Evolutionary conservation across 2,797 vertebrate species (phyloP).

Genomic region (Falco berigora): DNA sequence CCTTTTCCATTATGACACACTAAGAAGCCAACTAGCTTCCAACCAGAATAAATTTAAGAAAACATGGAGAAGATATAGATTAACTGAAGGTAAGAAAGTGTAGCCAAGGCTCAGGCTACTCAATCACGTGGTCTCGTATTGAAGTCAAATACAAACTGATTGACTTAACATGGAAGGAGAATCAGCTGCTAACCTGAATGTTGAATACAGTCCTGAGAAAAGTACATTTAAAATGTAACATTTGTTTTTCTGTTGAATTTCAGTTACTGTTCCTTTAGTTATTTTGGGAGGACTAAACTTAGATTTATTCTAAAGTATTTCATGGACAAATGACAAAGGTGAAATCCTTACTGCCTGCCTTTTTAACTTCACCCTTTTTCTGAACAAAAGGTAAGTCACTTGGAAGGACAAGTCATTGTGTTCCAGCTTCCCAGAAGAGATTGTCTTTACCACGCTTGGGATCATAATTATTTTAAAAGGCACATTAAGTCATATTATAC

Average conservation of each 20-base stretch:
- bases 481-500: neutral
- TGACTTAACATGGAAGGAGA: neutral
- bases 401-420: neutral
- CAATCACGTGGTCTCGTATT: neutral
- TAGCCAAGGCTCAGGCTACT: neutral
- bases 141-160: neutral
- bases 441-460: neutral
- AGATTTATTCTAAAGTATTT: slow-evolving; percentile 38
- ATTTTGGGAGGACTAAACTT: slow-evolving; percentile 22
- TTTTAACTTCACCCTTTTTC: neutral
- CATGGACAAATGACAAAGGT: neutral
- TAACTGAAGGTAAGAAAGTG: neutral
- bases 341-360: slow-evolving; percentile 1
- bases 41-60: neutral
- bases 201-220: neutral
- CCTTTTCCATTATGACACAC: neutral
- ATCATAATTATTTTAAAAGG: neutral
- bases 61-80: neutral
- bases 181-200: neutral
- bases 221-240: neutral
- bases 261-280: neutral
- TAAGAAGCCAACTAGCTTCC: neutral
- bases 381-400: neutral
- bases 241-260: neutral
- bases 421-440: neutral